Evolutionary conservation across 2,797 vertebrate genomes (phyloP).

Genomic region (Triplophysa yarkandensis): DNA sequence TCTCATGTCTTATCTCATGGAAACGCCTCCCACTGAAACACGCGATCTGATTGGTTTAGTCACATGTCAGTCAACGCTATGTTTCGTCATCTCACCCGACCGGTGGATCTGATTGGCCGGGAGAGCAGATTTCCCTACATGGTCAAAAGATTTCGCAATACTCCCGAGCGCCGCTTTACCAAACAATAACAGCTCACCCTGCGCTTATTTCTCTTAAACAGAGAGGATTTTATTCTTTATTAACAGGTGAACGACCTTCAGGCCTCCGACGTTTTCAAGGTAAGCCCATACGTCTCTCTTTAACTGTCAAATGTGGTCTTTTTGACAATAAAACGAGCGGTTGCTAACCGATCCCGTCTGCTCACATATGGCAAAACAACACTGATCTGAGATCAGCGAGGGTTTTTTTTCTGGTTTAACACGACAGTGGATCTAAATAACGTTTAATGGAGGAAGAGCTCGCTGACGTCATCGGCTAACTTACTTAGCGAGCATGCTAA

Average conservation of each 20-base stretch:
- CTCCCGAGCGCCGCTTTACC: conserved; percentile 63
- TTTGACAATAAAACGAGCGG: conserved; percentile 35
- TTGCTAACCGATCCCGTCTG: conserved; percentile 47
- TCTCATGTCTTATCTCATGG: conserved; percentile 63
- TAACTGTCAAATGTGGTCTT: conserved; percentile 15
- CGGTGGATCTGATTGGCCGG: conserved; percentile 65
- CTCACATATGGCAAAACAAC: conserved; percentile 41
- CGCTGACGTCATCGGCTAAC: conserved; percentile 36
- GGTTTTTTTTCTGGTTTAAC: neutral
- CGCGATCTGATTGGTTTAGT: conserved; percentile 54
- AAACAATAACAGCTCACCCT: conserved; percentile 78
- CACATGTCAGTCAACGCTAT: conserved; percentile 48
- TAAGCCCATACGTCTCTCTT: conserved; percentile 57
- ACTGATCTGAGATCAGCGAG: neutral
- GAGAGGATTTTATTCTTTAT: conserved; percentile 29
- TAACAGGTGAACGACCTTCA: conserved; percentile 44
- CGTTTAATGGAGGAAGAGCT: neutral
- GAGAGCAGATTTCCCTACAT: conserved; percentile 72
- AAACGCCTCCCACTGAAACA: conserved; percentile 52
- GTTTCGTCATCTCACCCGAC: conserved; percentile 67
- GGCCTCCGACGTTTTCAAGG: conserved; percentile 58
- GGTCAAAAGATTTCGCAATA: conserved; percentile 82
- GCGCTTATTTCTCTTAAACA: conserved; percentile 53
- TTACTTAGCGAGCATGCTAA: conserved; percentile 36
- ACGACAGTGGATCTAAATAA: neutral